A percentile compares a stretch with the other conserved stretches of the same genome.
Conservation (phyloP, 2,113 vertebrate species). For the Nothocercus julius region DNA sequence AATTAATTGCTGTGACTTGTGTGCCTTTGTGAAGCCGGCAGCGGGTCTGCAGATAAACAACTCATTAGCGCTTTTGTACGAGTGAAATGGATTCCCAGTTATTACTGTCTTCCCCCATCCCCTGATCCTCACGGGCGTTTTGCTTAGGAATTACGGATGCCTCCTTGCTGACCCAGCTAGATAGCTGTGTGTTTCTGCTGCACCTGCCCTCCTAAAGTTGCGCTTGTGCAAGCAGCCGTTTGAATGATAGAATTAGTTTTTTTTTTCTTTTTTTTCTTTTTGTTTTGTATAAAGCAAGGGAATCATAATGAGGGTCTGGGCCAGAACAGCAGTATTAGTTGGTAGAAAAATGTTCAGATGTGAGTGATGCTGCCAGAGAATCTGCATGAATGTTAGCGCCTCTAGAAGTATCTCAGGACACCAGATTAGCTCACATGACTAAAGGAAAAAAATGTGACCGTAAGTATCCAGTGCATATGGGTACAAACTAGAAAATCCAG, state of each 20-base stretch:
- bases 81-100: conserved; percentile 3
- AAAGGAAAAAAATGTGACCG: conserved; percentile 36
- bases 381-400: neutral
- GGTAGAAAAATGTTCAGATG: conserved; percentile 42
- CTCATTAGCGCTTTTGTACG: neutral
- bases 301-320: neutral
- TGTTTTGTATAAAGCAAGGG: conserved; percentile 46
- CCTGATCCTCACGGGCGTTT: neutral
- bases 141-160: neutral
- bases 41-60: neutral
- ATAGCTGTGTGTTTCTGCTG: conserved; percentile 38
- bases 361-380: conserved; percentile 15
- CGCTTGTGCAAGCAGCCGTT: conserved; percentile 50
- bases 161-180: neutral
- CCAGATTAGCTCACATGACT: conserved; percentile 47
- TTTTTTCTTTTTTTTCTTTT: too few species aligned
- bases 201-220: conserved; percentile 13
- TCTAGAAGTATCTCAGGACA: conserved; percentile 33
- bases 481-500: conserved; percentile 60
- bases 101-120: neutral
- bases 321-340: neutral
- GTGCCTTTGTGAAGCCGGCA: neutral
- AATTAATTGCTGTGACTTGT: conserved; percentile 14
- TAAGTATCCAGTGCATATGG: neutral
- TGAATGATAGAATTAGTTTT: conserved; percentile 31